Evolutionary conservation across 2,113 vertebrate species (phyloP).

Genomic region (Lanius ludovicianus): DNA sequence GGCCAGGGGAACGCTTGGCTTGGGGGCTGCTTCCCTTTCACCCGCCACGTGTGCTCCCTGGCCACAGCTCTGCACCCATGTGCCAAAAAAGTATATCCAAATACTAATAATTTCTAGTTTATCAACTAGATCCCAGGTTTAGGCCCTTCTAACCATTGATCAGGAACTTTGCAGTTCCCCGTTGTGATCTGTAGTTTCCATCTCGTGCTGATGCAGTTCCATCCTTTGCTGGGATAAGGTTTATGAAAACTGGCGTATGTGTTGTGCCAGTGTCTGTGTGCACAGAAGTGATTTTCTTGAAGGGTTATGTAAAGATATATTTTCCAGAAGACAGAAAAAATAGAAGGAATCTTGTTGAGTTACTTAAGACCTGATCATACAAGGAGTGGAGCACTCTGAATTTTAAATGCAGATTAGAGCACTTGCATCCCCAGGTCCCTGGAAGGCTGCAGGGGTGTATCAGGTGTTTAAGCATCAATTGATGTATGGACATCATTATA

Average conservation of each 20-base stretch:
- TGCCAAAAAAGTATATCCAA: background rate
- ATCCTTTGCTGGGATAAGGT: background rate
- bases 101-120: background rate
- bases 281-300: background rate
- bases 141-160: background rate
- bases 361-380: background rate
- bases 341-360: background rate
- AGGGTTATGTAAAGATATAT: background rate
- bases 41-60: background rate
- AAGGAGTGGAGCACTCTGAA: background rate
- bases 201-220: background rate
- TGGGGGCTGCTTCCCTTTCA: background rate
- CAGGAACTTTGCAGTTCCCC: background rate
- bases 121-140: background rate
- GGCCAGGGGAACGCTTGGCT: background rate
- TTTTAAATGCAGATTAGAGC: background rate
- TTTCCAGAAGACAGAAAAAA: slow-evolving; percentile 12
- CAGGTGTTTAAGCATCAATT: background rate
- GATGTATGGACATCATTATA: background rate
- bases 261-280: background rate
- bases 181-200: background rate
- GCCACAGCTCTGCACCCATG: background rate
- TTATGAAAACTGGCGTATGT: background rate
- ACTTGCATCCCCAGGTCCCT: background rate
- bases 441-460: background rate